A percentile compares a stretch with the other conserved stretches of the same genome.
These are phyloP conservation scores for Metaphire vulgaris DNA, from an alignment of 1,140 invertebrate genomes.

Conservation along the genomic window DNA sequence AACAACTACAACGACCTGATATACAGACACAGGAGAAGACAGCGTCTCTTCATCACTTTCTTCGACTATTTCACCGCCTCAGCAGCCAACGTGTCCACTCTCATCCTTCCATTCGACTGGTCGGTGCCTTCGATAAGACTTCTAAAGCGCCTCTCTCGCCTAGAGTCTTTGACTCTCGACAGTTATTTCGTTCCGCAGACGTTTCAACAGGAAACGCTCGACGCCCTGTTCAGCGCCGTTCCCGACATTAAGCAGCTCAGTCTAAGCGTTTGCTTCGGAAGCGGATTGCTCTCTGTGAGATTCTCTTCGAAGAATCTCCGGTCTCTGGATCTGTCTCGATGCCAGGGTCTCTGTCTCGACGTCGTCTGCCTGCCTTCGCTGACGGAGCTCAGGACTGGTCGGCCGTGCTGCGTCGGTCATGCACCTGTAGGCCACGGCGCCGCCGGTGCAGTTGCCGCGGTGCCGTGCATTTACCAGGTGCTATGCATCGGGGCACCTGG, in stretches of 20 bases:
- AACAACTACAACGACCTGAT: constrained; percentile 35
- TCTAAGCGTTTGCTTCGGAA: constrained; percentile 44
- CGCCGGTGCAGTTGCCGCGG: constrained; percentile 33
- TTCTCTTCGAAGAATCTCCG: constrained; percentile 36
- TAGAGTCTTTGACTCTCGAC: constrained; percentile 42
- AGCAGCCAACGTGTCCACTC: constrained; percentile 38
- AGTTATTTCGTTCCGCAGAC: constrained; percentile 45
- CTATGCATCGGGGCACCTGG: constrained; percentile 38
- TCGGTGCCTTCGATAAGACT: constrained; percentile 37
- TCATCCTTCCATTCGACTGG: constrained; percentile 49
- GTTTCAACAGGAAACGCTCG: constrained; percentile 36
- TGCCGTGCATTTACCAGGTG: constrained; percentile 43
- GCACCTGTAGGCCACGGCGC: constrained; percentile 34
- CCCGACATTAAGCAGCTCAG: constrained; percentile 34
- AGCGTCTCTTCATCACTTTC: constrained; percentile 41
- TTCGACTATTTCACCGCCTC: constrained; percentile 41
- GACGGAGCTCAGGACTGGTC: constrained; percentile 36
- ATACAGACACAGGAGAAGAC: constrained; percentile 34
- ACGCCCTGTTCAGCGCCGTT: constrained; percentile 34
- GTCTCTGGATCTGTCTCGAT: constrained; percentile 44
- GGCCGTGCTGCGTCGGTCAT: constrained; percentile 37
- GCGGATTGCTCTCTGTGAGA: constrained; percentile 35
- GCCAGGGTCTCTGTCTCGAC: constrained; percentile 43
- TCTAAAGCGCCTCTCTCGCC: constrained; percentile 35
- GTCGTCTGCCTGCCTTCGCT: constrained; percentile 37